Evolutionary conservation across 2,113 vertebrate genomes (phyloP).

Genomic region (Siniperca knerii): DNA sequence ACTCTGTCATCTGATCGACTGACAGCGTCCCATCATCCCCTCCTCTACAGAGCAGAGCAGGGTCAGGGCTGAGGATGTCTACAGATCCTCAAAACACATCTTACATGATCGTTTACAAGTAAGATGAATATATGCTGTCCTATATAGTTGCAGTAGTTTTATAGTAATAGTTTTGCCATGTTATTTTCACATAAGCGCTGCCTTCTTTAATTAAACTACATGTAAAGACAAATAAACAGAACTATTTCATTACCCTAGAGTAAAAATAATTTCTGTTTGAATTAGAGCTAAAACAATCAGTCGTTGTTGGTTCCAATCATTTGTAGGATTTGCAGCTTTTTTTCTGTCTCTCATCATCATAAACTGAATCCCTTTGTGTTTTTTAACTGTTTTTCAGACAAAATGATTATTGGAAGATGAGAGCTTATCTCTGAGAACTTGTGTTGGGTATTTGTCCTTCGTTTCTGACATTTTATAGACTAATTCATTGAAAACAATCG

Average conservation of each 20-base stretch:
- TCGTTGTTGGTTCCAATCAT: not conserved
- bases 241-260: not conserved
- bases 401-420: not conserved
- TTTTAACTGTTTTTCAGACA: not conserved
- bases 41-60: conserved; percentile 83
- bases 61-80: not conserved
- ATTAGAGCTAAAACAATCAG: not conserved
- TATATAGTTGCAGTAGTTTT: not conserved
- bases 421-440: not conserved
- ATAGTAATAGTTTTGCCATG: not conserved
- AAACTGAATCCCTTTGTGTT: not conserved
- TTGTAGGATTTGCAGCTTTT: not conserved
- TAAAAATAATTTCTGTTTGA: not conserved
- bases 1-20: conserved; percentile 96
- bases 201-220: not conserved
- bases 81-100: not conserved
- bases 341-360: not conserved
- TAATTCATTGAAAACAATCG: not conserved
- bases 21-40: conserved; percentile 88
- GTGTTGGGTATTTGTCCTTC: not conserved
- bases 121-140: not conserved
- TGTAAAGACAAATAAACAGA: no score
- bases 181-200: not conserved
- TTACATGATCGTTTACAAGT: not conserved
- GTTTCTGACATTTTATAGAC: not conserved